phyloP scores from a whole-genome alignment of 2,113 vertebrate genomes.

The Pedetes capensis region DNA sequence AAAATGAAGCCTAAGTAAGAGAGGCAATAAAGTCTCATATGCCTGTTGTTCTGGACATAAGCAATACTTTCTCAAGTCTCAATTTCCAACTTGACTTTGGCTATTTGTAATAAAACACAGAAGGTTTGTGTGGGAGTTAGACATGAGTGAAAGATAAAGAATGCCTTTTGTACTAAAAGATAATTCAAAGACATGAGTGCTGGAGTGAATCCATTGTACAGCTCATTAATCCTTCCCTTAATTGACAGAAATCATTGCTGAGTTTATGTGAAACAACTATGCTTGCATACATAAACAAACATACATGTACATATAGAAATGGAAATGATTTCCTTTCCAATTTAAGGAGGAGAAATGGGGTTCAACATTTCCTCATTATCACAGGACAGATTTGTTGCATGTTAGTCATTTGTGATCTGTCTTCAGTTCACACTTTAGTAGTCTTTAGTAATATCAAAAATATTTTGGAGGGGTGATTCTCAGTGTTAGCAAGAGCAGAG shows the following conservation, averaged over 20 bases:
- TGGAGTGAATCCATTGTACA: conserved; percentile 16
- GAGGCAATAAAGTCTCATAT: not conserved
- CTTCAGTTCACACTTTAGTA: not conserved
- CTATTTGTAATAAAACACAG: conserved; percentile 45
- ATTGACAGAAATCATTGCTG: not conserved
- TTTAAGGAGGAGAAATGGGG: not conserved
- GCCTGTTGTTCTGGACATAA: not conserved
- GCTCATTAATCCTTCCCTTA: conserved; percentile 52
- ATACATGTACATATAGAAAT: not conserved
- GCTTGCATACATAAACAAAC: not conserved
- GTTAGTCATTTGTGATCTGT: not conserved
- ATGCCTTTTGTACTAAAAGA: conserved; percentile 47
- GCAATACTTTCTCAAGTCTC: not conserved
- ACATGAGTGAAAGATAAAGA: conserved; percentile 38
- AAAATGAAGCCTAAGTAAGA: not conserved
- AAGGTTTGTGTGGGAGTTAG: conserved; percentile 58
- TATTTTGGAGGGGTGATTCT: not conserved
- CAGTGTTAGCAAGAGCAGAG: not conserved
- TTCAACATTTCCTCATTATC: not conserved
- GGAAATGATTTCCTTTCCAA: not conserved
- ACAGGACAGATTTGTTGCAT: not conserved
- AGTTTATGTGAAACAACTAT: conserved; percentile 10
- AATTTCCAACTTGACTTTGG: conserved; percentile 44
- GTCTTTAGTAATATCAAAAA: not conserved
- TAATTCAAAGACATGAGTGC: conserved; percentile 16